Conservation (phyloP, 2,888 invertebrate genomes). For the Drosophila maculinotata region DNA sequence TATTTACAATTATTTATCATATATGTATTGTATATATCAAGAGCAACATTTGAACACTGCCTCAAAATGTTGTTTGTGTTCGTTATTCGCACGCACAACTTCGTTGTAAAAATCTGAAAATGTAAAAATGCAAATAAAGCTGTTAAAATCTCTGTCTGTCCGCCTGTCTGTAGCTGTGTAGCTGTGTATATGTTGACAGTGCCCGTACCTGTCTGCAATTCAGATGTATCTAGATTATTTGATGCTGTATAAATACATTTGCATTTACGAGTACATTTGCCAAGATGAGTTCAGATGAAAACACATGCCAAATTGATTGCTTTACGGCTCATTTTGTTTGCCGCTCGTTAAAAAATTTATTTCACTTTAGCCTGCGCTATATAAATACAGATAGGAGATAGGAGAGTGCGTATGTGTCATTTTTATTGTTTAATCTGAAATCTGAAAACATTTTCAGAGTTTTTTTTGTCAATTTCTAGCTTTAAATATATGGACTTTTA, state of each 20-base stretch:
- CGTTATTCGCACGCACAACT: slow-evolving; percentile 38
- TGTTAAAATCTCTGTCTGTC: slow-evolving; percentile 30
- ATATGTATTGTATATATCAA: slow-evolving; percentile 59
- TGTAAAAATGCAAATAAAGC: slow-evolving; percentile 62
- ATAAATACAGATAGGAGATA: slow-evolving; percentile 43
- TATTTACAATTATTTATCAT: slow-evolving; percentile 71
- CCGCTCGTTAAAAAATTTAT: slow-evolving; percentile 69
- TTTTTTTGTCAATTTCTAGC: too few relatives aligned
- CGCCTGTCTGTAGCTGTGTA: slow-evolving; percentile 8
- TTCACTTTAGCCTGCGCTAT: slow-evolving; percentile 42
- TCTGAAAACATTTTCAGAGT: too few relatives aligned
- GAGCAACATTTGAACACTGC: slow-evolving; percentile 31
- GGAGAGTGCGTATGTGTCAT: not conserved
- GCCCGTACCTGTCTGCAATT: slow-evolving; percentile 28
- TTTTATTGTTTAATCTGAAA: too few relatives aligned
- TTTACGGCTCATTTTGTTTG: slow-evolving; percentile 79
- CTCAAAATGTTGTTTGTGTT: slow-evolving; percentile 58
- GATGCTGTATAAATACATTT: slow-evolving; percentile 59
- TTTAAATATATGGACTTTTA: too few relatives aligned
- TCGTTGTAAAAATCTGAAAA: slow-evolving; percentile 20
- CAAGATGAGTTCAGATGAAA: slow-evolving; percentile 43
- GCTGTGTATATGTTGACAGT: slow-evolving; percentile 1
- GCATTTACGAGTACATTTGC: slow-evolving; percentile 63
- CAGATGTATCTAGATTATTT: slow-evolving; percentile 49
- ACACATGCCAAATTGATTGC: slow-evolving; percentile 79